Conservation (phyloP, 2,113 vertebrate species). For the Copsychus sechellarum region DNA sequence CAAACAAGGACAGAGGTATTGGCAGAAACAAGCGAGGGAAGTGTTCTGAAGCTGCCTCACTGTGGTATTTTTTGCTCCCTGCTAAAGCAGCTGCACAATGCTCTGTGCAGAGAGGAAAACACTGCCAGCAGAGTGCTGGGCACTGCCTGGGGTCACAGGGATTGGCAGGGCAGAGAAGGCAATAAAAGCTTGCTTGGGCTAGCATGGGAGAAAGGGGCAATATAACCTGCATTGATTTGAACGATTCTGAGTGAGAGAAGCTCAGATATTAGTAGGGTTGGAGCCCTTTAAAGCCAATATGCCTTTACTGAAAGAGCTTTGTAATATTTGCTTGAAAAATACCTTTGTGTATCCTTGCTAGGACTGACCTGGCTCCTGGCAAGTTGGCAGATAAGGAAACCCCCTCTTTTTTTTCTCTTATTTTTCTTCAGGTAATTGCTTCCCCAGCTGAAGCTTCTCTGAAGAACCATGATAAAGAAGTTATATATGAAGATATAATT, state of each 20-base stretch:
- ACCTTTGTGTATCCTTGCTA: not conserved
- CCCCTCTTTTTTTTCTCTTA: not conserved
- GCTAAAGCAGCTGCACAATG: not conserved
- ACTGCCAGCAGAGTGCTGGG: not conserved
- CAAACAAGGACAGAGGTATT: slow-evolving; percentile 35
- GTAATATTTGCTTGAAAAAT: slow-evolving; percentile 36
- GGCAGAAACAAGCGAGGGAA: not conserved
- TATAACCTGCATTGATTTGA: slow-evolving; percentile 26
- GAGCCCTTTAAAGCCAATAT: slow-evolving; percentile 22
- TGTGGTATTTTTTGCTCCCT: not conserved
- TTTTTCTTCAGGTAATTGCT: not conserved
- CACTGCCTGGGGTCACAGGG: not conserved
- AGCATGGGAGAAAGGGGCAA: not conserved
- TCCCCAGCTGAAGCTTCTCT: not conserved
- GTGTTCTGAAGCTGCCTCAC: not conserved
- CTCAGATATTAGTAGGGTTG: not conserved
- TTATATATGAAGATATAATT: not conserved
- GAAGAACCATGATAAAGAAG: not conserved
- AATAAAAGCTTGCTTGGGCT: not conserved
- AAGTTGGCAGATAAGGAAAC: not conserved
- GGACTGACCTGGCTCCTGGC: not conserved
- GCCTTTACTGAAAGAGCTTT: slow-evolving; percentile 3
- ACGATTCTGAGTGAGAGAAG: not conserved
- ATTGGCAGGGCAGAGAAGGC: not conserved
- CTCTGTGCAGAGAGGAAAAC: not conserved